Base-by-base conservation (phyloP, 2,797 vertebrate species). In the Craterocephalus amniculus region DNA sequence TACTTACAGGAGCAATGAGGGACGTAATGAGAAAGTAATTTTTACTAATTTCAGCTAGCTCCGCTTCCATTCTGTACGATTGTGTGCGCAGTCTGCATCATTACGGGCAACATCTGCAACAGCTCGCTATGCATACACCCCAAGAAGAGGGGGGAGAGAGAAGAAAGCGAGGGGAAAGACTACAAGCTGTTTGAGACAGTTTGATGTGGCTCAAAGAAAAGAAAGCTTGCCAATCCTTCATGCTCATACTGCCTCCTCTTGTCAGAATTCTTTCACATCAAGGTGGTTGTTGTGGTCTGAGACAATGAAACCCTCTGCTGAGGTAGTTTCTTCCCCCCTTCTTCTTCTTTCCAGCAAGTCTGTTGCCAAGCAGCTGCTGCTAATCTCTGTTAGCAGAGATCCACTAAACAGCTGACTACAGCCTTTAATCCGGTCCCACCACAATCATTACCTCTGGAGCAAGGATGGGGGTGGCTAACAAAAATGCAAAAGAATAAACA, bases 1-100 rank as follows among this genome's bases (percentile, higher is more conserved):
- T 94, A 95, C 93, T 95, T 94, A 94, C 92, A 94, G 94, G 80
- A 93, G 93, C 93, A 95, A 94, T 95, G 93, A 95, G 93, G 93
- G 92, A 91, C 90, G 90, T 95, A 95, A 95, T 95, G 94, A 94
- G 93, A 94, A 94, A 94, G 93, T 94, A 92, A 94, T 94, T 94
- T 93, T 94, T 93, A 94, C 93, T 95, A 91, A 94, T 94, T 95
- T 94, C 87, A 83, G 87, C 88, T 51, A 88, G 91, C 92, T 89
- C 88, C 64, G 83, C 88, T 90, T 87, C 88, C 91, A 83, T 91
- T 93, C 93, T 80, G 85, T 91, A 79, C 79, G 91, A 94, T 88
- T 90, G 89, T 89, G 91, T 90, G 92, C 64, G 84, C 90, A 88
- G 91, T 93, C 93, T 94, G 94, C 91, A 91, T 94, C 93, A 92